Evolutionary conservation across 2,888 invertebrate genomes (phyloP).

Genomic region (Dioctria linearis): DNA sequence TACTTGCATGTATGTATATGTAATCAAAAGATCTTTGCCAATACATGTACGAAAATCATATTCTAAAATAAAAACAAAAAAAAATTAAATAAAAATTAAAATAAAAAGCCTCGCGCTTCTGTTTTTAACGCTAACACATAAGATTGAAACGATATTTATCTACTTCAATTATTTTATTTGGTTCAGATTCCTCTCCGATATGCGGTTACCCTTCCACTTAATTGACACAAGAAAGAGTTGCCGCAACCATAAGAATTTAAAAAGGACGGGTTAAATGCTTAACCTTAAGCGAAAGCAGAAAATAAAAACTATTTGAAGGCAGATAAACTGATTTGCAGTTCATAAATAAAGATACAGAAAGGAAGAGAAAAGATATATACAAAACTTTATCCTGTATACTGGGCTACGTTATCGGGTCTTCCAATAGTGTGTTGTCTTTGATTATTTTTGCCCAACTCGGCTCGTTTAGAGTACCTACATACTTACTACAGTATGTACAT

Average conservation of each 20-base stretch:
- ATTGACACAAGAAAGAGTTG: conserved; percentile 71
- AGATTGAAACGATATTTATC: conserved; percentile 41
- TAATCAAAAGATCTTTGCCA: neutral
- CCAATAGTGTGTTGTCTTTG: conserved; percentile 37
- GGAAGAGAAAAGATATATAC: neutral
- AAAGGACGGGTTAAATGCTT: conserved; percentile 42
- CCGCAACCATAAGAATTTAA: conserved; percentile 65
- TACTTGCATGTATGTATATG: too few relatives aligned
- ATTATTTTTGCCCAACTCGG: conserved; percentile 41
- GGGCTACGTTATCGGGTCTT: conserved; percentile 24
- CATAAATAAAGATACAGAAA: conserved; percentile 52
- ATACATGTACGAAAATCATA: neutral
- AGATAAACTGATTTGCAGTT: conserved; percentile 52
- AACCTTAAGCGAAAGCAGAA: conserved; percentile 41
- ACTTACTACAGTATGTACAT: too few relatives aligned
- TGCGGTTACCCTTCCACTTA: conserved; percentile 62
- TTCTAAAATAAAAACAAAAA: conserved; percentile 5
- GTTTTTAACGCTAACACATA: conserved; percentile 41
- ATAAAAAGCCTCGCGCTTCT: conserved; percentile 23
- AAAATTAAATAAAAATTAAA: neutral
- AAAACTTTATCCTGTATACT: neutral
- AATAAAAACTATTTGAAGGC: conserved; percentile 45
- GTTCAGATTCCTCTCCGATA: conserved; percentile 49
- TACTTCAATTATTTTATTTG: conserved; percentile 56
- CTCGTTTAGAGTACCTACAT: neutral